These are phyloP conservation scores for Hoplodrina blanda DNA, from an alignment of 2,888 invertebrate species.

Conservation along the genomic window DNA sequence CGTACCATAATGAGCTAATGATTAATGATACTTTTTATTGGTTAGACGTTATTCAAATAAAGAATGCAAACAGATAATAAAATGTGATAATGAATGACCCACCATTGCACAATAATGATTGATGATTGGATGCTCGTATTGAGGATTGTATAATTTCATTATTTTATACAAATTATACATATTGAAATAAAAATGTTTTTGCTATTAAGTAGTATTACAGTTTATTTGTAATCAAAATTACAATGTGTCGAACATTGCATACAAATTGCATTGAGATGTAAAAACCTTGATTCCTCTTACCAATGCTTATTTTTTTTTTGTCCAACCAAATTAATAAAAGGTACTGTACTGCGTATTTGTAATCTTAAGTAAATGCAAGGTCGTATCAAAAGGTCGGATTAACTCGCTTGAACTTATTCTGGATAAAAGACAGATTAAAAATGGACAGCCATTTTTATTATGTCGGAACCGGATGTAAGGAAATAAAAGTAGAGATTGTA, in stretches of 20 bases:
- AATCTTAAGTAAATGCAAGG: constrained; percentile 68
- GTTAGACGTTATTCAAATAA: constrained; percentile 13
- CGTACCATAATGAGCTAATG: too few relatives aligned
- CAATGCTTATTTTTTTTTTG: constrained; percentile 17
- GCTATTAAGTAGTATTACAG: background rate
- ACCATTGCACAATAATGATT: background rate
- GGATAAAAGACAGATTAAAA: constrained; percentile 55
- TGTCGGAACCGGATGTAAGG: constrained; percentile 60
- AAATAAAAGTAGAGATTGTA: constrained; percentile 36
- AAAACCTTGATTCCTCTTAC: constrained; percentile 43
- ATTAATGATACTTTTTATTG: constrained; percentile 21
- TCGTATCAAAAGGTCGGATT: constrained; percentile 62
- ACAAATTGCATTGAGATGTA: constrained; percentile 23
- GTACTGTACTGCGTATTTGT: constrained; percentile 16
- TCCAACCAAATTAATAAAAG: constrained; percentile 23
- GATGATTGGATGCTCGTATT: background rate
- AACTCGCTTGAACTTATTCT: constrained; percentile 51
- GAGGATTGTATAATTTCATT: too few relatives aligned
- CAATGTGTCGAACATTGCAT: constrained; percentile 4
- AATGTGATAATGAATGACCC: constrained; percentile 2
- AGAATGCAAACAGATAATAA: constrained; percentile 15
- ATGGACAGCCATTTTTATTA: constrained; percentile 24
- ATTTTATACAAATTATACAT: constrained; percentile 4
- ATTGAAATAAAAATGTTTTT: constrained; percentile 4
- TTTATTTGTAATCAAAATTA: constrained; percentile 5